Evolutionary conservation across 1,140 invertebrate genomes (phyloP), one percentile per base, ranked within the genome.

Genomic region (Drosophila insularis): DNA sequence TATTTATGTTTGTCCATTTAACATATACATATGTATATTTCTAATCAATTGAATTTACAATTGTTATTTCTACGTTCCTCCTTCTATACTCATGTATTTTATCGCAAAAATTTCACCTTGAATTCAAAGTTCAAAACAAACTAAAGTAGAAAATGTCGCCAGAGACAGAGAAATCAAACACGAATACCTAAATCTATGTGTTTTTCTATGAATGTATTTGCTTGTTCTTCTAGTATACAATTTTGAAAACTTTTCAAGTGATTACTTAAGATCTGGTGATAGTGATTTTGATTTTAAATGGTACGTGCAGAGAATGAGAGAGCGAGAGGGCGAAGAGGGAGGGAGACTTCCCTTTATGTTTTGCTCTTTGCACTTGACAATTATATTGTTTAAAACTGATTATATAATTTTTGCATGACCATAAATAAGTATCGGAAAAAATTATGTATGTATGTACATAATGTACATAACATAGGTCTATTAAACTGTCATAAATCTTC

Each of bases 41-140:
- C 58, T 61, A 72, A 69, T 81, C 65, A 63, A 63, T 74, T 19
- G 46, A 53, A 46, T 32, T 37, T 37, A 37, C 35, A 37, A 13
- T 37, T 37, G 35, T 70, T 39, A 11, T 63, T 10, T 35, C 55
- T 40, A 6, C 8, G 31, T 23, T 21, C 17, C 17, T 13, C 27
- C 11, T 2, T 2, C 39, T 17, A 39, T 53, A 53, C 53, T 65
- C 8, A 19, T 59, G 17, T 21, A 14, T 55, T 81, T 86, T 86
- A 81, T 85, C 78, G 82, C 80, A 53, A 19, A 32, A 62, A 72
- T 74, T 77, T 84, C 64, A 80, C 80, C 76, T 81, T 75, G 69
- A 74, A 70, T 67, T 14, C 82, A 86, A 82, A 81, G 84, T 87
- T 82, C 82, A 79, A 63, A 74, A 68, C 63, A 73, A 85, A 80